Evolutionary conservation across 2,797 vertebrate species (phyloP).

Genomic region (Tenualosa thibaudeaui): DNA sequence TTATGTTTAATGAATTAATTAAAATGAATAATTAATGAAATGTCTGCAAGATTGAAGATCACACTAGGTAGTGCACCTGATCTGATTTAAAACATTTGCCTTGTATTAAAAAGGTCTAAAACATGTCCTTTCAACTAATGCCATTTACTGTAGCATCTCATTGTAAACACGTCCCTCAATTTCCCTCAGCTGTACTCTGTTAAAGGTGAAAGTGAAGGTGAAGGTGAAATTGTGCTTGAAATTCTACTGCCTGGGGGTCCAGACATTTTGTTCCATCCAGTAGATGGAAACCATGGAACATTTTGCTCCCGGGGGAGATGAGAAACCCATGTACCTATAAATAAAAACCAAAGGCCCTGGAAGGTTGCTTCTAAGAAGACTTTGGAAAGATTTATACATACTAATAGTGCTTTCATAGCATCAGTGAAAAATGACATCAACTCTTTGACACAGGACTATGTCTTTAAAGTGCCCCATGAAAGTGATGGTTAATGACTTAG

Average conservation of each 20-base stretch:
- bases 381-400: background rate
- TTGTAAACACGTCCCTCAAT: background rate
- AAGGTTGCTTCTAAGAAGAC: background rate
- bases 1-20: no score
- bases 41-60: background rate
- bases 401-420: background rate
- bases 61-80: background rate
- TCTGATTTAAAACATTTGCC: background rate
- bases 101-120: background rate
- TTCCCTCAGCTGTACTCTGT: background rate
- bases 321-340: background rate
- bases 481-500: background rate
- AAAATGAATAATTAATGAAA: background rate
- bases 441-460: background rate
- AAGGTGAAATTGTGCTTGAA: conserved; percentile 7
- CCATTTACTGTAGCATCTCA: background rate
- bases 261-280: background rate
- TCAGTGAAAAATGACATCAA: background rate
- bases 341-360: background rate
- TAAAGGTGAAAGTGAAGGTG: background rate
- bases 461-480: background rate
- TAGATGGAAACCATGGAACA: background rate
- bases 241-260: background rate
- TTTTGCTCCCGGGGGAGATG: background rate
- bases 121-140: background rate